Percentiles rank a stretch among this genome's conserved stretches.
phyloP scores from a whole-genome alignment of 2,888 invertebrate genomes.

The Andrena bicolor region DNA sequence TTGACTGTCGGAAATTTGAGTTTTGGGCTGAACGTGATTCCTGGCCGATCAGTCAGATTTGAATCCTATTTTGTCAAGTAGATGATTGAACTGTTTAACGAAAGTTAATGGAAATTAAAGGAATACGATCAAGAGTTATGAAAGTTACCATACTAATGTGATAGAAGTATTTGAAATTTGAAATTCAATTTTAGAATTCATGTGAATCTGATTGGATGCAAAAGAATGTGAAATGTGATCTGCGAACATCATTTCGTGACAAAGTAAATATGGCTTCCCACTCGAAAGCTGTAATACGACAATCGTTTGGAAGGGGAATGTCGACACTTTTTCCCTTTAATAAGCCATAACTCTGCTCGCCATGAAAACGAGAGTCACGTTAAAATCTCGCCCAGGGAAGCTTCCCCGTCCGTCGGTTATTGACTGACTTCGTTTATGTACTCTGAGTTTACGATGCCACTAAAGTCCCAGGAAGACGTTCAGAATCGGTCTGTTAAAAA shows the following conservation, averaged over 20 bases:
- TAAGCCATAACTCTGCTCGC: conserved; percentile 79
- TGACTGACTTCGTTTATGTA: conserved; percentile 83
- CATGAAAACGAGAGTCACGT: conserved; percentile 78
- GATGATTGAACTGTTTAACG: too few species aligned
- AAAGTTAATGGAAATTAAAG: too few species aligned
- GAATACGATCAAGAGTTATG: too few species aligned
- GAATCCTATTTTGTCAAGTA: too few species aligned
- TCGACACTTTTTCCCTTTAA: conserved; percentile 77
- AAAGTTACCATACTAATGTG: too few species aligned
- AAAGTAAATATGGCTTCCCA: conserved; percentile 8
- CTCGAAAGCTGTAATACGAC: conserved; percentile 11
- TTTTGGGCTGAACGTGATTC: too few species aligned
- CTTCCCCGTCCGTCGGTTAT: conserved; percentile 75
- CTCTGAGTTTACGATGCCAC: conserved; percentile 81
- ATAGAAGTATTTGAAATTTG: too few species aligned
- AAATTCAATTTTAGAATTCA: too few species aligned
- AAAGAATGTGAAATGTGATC: not conserved
- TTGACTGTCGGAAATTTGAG: too few species aligned
- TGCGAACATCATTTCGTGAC: not conserved
- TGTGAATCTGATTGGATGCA: not conserved
- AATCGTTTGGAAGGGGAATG: conserved; percentile 17
- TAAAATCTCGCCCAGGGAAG: conserved; percentile 67
- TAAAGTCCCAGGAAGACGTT: conserved; percentile 74
- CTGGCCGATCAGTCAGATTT: too few species aligned
- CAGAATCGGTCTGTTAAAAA: conserved; percentile 73